Base-by-base conservation (phyloP, 2,797 vertebrate genomes). In the Paedocypris micromegethes region DNA sequence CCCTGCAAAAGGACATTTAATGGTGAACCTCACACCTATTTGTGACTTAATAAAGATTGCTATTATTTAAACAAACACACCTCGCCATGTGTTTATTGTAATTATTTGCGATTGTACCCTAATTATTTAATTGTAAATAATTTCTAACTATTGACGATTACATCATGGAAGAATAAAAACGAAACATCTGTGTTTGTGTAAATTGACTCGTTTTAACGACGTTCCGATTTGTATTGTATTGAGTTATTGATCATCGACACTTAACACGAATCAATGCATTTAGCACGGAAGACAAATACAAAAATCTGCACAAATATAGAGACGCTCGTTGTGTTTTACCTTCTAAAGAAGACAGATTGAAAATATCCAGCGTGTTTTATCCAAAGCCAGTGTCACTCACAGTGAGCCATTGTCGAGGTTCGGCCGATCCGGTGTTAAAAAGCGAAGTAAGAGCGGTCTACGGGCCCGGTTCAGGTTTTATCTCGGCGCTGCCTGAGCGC, bases 1-100 rank as follows among this genome's bases (percentile, higher is more conserved):
- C 75, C 73, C 88, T 90, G 85, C 77, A 80, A 85, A 82, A 86
- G 78, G 76, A 86, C 77, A 83, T 71, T 73, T 76, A 77, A 67
- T 75, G 72, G 77, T 76, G 72, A 68, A 68, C 56, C 66, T 59
- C 67, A 79, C 78, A 81, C 71, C 74, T 50, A 9, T 50, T 42
- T 51, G 39, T 52, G 39, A 39, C 51, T 52, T 6, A 50, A 67
- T 52, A 51, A 58, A 3, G 50, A n/a, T 58, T 9, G 39, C 6
- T 3, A 42, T 4, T 62, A 50, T 61, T 61, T 40, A n/a, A 23
- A 23, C 23, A 23, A 23, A 23, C 23, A 23, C 23, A 23, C 23
- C 23, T 23, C 23, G 23, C 23, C 23, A 23, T 23, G 23, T 23
- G 23, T 23, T 23, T 23, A 23, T 23, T 23, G 23, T 23, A 23